These are phyloP conservation scores for Desoria tigrina DNA, from an alignment of 2,888 invertebrate genomes.

Conservation along the genomic window DNA sequence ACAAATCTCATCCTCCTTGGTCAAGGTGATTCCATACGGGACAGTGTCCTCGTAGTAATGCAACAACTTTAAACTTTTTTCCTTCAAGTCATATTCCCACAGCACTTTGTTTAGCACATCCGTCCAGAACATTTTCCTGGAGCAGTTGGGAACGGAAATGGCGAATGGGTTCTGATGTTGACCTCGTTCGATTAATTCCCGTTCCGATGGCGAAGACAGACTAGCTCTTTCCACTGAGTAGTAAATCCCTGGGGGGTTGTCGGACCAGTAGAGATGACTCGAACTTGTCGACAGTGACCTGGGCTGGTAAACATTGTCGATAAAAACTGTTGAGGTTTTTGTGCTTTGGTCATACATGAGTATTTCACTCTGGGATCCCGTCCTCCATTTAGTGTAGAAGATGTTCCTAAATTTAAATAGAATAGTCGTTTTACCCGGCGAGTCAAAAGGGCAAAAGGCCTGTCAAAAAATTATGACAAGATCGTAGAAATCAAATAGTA, in stretches of 20 bases:
- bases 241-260: constrained; percentile 30
- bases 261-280: constrained; percentile 20
- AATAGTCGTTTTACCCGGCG: neutral
- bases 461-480: neutral
- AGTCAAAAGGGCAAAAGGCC: neutral
- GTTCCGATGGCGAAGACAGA: neutral
- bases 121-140: constrained; percentile 14
- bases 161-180: constrained; percentile 19
- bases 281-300: neutral
- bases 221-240: constrained; percentile 23
- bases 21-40: neutral
- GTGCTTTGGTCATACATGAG: neutral
- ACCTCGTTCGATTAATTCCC: neutral
- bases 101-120: constrained; percentile 16
- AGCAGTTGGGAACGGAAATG: constrained; percentile 8
- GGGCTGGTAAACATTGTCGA: neutral
- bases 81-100: neutral
- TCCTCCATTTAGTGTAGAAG: constrained; percentile 10
- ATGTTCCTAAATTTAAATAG: neutral
- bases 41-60: neutral
- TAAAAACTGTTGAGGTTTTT: neutral
- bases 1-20: neutral
- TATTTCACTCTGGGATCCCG: neutral
- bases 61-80: neutral
- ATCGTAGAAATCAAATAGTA: neutral